Conservation (phyloP, 2,888 invertebrate species). For the Melanotus villosus region DNA sequence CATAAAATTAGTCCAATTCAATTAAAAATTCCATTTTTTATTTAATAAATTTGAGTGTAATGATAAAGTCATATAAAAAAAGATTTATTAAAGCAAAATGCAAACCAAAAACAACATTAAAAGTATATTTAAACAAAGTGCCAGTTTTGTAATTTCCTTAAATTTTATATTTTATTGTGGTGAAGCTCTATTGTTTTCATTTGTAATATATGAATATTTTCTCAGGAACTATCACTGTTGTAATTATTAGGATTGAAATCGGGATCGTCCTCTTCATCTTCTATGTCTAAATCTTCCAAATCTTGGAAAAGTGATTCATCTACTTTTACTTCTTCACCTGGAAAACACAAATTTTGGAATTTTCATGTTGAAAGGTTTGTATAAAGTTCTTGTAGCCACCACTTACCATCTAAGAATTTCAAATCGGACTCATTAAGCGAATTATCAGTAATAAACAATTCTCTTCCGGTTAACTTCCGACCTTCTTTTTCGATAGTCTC, state of each 20-base stretch:
- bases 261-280: constrained; percentile 76
- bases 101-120: not conserved
- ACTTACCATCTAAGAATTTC: constrained; percentile 89
- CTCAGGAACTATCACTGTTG: constrained; percentile 56
- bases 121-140: not conserved
- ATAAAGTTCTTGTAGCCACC: too few relatives aligned
- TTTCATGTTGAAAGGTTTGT: too few relatives aligned
- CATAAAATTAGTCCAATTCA: too few relatives aligned
- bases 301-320: constrained; percentile 95
- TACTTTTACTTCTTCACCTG: constrained; percentile 88
- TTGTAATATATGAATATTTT: not conserved
- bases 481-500: constrained; percentile 81
- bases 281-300: constrained; percentile 85
- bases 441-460: constrained; percentile 93
- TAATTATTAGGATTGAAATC: constrained; percentile 73
- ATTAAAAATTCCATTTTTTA: too few relatives aligned
- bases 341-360: constrained; percentile 58
- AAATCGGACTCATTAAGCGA: constrained; percentile 97
- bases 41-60: too few relatives aligned
- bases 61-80: too few relatives aligned
- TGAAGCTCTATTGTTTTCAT: not conserved
- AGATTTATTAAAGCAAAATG: too few relatives aligned
- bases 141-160: not conserved
- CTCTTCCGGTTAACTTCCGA: constrained; percentile 91
- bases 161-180: not conserved